These are phyloP conservation scores for Zaprionus obscuricornis DNA, from an alignment of 2,888 invertebrate species.

Conservation along the genomic window DNA sequence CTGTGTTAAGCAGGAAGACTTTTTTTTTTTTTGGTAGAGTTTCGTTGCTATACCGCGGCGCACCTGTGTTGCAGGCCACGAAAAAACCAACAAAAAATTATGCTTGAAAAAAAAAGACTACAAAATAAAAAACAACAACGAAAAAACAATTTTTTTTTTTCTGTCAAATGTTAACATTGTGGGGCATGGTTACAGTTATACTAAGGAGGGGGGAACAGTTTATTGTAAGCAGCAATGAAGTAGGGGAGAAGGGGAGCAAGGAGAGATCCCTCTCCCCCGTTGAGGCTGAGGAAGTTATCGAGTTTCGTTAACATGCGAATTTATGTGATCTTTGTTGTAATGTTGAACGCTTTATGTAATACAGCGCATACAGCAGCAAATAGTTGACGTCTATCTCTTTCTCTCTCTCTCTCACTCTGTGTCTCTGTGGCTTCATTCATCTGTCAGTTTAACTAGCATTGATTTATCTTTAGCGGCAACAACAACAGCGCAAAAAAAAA, in stretches of 20 bases:
- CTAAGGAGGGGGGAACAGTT: constrained; percentile 11
- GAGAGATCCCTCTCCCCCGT: too few relatives aligned
- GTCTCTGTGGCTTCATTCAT: not conserved
- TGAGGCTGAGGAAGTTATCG: constrained; percentile 26
- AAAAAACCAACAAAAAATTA: constrained; percentile 9
- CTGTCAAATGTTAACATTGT: constrained; percentile 58
- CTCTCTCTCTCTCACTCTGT: not conserved
- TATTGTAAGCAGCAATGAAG: too few relatives aligned
- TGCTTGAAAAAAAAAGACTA: too few relatives aligned
- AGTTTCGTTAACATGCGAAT: constrained; percentile 54
- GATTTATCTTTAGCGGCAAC: constrained; percentile 62
- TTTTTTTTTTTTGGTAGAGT: constrained; percentile 53
- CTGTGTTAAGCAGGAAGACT: constrained; percentile 65
- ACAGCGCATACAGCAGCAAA: constrained; percentile 33
- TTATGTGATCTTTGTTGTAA: constrained; percentile 55
- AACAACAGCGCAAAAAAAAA: constrained; percentile 9
- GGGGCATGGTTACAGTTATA: constrained; percentile 14
- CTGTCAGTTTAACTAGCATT: constrained; percentile 45
- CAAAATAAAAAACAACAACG: constrained; percentile 15
- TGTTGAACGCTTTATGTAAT: constrained; percentile 58
- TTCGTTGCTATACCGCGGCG: constrained; percentile 49
- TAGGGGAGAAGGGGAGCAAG: not conserved
- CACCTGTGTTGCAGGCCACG: constrained; percentile 39
- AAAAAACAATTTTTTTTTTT: constrained; percentile 37
- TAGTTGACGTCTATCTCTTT: constrained; percentile 12